Evolutionary conservation across 1,140 invertebrate species (phyloP).

Genomic region (Pomacea maculata): DNA sequence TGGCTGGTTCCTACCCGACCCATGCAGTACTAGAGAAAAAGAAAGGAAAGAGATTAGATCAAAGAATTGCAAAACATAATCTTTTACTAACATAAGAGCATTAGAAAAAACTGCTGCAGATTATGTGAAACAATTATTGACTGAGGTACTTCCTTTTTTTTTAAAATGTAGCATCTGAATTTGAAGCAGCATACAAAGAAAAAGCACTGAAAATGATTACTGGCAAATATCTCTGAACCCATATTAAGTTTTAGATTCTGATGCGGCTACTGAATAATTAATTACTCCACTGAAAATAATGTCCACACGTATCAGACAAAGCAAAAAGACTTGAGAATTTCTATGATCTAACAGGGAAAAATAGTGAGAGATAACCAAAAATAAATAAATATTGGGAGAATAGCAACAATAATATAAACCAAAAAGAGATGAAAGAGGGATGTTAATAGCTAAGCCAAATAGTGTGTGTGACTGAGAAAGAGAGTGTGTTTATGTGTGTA

Average conservation of each 20-base stretch:
- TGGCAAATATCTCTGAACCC: too few relatives aligned
- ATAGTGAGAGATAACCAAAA: not conserved
- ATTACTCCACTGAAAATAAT: not conserved
- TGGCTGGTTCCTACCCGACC: not conserved
- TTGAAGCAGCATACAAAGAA: too few relatives aligned
- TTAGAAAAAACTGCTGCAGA: too few relatives aligned
- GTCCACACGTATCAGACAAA: not conserved
- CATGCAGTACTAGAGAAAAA: conserved; percentile 6
- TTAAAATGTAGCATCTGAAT: too few relatives aligned
- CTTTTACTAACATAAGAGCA: too few relatives aligned
- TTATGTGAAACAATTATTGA: too few relatives aligned
- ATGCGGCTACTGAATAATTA: not conserved
- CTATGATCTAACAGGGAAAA: not conserved
- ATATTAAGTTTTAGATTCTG: too few relatives aligned
- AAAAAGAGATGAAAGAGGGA: not conserved
- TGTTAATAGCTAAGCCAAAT: not conserved
- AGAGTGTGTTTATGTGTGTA: not conserved
- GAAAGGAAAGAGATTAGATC: not conserved
- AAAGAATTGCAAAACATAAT: too few relatives aligned
- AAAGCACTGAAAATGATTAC: too few relatives aligned
- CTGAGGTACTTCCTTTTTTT: too few relatives aligned
- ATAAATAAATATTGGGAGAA: not conserved
- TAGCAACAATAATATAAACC: not conserved
- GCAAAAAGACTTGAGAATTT: not conserved
- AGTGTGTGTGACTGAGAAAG: not conserved